These are phyloP conservation scores for Garrulus glandarius DNA, from an alignment of 2,797 vertebrate species.

Conservation along the genomic window DNA sequence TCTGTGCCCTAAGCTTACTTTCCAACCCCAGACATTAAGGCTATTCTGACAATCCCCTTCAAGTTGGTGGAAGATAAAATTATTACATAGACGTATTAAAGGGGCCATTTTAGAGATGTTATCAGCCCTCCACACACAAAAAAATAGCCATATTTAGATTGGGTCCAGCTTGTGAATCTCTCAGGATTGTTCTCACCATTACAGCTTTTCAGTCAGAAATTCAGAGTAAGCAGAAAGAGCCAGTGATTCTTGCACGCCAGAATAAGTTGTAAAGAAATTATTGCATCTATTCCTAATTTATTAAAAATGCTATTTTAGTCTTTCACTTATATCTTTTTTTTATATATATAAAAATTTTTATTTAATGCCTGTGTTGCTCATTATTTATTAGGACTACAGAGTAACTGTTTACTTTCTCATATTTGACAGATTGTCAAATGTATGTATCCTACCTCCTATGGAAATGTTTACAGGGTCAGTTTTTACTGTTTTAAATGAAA, in stretches of 20 bases:
- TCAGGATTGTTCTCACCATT: not conserved
- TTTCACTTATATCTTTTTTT: slow-evolving; percentile 47
- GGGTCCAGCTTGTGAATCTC: not conserved
- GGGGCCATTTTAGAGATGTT: not conserved
- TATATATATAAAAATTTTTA: slow-evolving; percentile 47
- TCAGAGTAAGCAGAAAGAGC: slow-evolving; percentile 32
- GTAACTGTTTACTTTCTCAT: slow-evolving; percentile 75
- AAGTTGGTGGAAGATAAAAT: not conserved
- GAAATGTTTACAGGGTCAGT: slow-evolving; percentile 81
- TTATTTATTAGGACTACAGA: slow-evolving; percentile 78
- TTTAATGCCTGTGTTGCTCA: slow-evolving; percentile 67
- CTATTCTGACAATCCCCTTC: not conserved
- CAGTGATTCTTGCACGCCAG: slow-evolving; percentile 24
- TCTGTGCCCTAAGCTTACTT: not conserved
- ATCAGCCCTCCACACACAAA: not conserved
- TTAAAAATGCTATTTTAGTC: slow-evolving; percentile 59
- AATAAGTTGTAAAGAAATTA: slow-evolving; percentile 45
- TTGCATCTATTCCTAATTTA: slow-evolving; percentile 71
- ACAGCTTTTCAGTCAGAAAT: not conserved
- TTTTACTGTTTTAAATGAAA: slow-evolving; percentile 64
- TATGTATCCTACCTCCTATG: slow-evolving; percentile 79
- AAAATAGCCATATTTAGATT: not conserved
- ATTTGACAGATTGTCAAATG: slow-evolving; percentile 76
- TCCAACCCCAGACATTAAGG: not conserved
- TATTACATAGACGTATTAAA: not conserved